phyloP scores from a whole-genome alignment of 2,797 vertebrate species.

The Aldrovandia affinis region DNA sequence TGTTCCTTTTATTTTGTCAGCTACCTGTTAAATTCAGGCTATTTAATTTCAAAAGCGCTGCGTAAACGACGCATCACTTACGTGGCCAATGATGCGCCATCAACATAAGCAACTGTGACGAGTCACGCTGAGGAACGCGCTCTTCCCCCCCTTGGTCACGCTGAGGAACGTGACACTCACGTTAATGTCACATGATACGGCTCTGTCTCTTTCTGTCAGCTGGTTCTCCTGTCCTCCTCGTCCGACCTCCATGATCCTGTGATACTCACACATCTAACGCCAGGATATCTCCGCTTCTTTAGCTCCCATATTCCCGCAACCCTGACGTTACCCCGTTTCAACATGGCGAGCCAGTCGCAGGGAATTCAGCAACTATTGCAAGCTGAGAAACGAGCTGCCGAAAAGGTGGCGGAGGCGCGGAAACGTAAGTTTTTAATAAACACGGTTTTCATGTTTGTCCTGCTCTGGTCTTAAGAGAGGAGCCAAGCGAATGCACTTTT shows the following conservation, averaged over 20 bases:
- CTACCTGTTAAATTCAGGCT: no score
- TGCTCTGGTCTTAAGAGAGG: background rate
- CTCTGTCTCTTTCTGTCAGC: constrained; percentile 51
- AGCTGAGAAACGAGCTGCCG: constrained; percentile 93
- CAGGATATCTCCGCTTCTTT: background rate
- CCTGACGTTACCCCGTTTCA: background rate
- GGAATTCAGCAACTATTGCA: constrained; percentile 96
- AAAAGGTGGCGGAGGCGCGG: constrained; percentile 94
- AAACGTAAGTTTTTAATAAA: constrained; percentile 81
- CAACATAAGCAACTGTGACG: no score
- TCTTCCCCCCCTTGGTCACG: no score
- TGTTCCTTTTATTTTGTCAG: no score
- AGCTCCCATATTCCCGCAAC: background rate
- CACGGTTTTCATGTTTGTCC: background rate
- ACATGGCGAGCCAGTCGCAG: constrained; percentile 93
- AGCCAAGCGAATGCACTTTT: background rate
- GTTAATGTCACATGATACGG: constrained; percentile 2
- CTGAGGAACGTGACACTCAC: no score
- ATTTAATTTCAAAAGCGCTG: no score
- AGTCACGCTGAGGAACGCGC: no score
- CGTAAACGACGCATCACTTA: no score
- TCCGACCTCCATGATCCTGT: background rate
- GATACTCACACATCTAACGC: constrained; percentile 35
- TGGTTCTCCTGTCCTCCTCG: constrained; percentile 48
- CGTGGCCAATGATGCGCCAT: no score